Conservation (phyloP, 2,888 invertebrate genomes). For the Amphipoea oculea region DNA sequence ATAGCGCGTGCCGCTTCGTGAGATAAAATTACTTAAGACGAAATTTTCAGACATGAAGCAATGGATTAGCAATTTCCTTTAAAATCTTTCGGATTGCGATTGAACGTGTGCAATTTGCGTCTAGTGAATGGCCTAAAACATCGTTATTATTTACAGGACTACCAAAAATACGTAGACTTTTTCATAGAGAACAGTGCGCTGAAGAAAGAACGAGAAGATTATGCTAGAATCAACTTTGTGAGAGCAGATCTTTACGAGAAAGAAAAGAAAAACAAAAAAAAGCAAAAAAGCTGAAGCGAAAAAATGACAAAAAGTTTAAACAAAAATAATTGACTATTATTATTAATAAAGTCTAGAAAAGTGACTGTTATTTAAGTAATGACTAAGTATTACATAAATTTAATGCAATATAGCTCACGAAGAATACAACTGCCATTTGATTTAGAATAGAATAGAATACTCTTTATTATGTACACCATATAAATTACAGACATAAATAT, state of each 20-base stretch:
- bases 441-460: no score
- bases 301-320: no score
- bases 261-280: neutral
- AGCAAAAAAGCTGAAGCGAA: no score
- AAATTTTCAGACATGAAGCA: neutral
- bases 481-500: no score
- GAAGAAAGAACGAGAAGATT: conserved; percentile 64
- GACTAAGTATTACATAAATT: no score
- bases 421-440: no score
- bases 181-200: conserved; percentile 62
- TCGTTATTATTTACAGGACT: conserved; percentile 68
- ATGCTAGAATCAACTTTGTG: conserved; percentile 63
- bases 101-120: neutral
- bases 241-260: conserved; percentile 66
- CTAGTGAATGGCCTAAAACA: neutral
- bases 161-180: conserved; percentile 68
- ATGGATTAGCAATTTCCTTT: neutral
- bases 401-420: no score
- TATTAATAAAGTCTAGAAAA: no score
- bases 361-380: no score
- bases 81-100: neutral
- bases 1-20: no score
- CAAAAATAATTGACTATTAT: no score
- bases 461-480: no score
- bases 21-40: neutral